A percentile compares a stretch with the other conserved stretches of the same genome.
Evolutionary conservation across 2,888 invertebrate species (phyloP).

Genomic region (Pterostichus niger): DNA sequence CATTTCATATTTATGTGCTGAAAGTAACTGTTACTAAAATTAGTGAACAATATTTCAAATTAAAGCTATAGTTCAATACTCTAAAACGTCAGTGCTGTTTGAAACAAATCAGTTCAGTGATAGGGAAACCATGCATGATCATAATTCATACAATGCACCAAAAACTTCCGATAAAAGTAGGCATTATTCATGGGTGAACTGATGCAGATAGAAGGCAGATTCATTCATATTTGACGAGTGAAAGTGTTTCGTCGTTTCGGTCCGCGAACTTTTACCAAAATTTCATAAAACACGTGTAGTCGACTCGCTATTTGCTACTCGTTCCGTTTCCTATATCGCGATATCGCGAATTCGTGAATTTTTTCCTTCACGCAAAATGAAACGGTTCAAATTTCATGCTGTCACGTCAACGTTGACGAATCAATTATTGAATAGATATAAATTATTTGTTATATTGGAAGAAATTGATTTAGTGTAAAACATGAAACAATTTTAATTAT

Average conservation of each 20-base stretch:
- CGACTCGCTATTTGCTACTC: not conserved
- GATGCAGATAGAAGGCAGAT: conserved; percentile 36
- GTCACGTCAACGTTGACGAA: conserved; percentile 20
- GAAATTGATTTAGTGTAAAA: conserved; percentile 15
- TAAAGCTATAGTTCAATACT: not conserved
- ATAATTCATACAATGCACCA: conserved; percentile 13
- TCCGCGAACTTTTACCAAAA: conserved; percentile 57
- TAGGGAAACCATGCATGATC: conserved; percentile 26
- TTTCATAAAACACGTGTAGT: conserved; percentile 60
- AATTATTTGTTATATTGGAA: conserved; percentile 16
- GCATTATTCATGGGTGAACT: conserved; percentile 31
- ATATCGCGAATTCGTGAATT: conserved; percentile 51
- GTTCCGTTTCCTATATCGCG: conserved; percentile 21
- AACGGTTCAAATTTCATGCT: conserved; percentile 4
- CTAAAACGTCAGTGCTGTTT: conserved; percentile 7
- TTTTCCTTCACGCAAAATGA: conserved; percentile 45
- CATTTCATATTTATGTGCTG: too few relatives aligned
- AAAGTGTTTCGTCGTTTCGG: conserved; percentile 42
- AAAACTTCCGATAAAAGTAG: conserved; percentile 16
- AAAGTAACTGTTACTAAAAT: too few relatives aligned
- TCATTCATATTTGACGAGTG: conserved; percentile 58
- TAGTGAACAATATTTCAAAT: too few relatives aligned
- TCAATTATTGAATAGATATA: conserved; percentile 17
- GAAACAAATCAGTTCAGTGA: conserved; percentile 10
- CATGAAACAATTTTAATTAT: not conserved